Evolutionary conservation across 2,888 invertebrate species (phyloP).

Genomic region (Seira sanloemensis): DNA sequence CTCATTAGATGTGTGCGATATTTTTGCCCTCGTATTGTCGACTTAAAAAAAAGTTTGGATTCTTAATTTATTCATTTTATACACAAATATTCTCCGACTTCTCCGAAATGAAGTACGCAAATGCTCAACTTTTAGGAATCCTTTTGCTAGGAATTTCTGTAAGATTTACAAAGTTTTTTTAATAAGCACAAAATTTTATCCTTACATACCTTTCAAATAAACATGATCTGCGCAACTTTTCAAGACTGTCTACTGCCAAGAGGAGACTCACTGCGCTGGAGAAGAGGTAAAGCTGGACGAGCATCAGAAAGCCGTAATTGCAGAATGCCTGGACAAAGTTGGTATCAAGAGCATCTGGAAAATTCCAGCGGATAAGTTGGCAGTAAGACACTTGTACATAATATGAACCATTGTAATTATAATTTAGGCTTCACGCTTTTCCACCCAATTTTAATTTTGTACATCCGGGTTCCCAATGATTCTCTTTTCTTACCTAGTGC

Average conservation of each 20-base stretch:
- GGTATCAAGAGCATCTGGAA: conserved; percentile 69
- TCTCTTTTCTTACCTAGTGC: conserved; percentile 49
- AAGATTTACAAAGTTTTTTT: neutral
- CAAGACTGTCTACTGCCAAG: conserved; percentile 57
- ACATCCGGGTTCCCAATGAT: too few species aligned
- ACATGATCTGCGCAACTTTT: neutral
- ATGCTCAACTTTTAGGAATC: conserved; percentile 30
- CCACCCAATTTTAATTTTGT: too few species aligned
- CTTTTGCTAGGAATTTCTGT: conserved; percentile 40
- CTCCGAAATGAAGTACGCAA: conserved; percentile 22
- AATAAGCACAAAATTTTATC: neutral
- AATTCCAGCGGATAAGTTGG: conserved; percentile 65
- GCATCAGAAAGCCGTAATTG: conserved; percentile 64
- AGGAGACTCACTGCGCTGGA: conserved; percentile 66
- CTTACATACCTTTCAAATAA: neutral
- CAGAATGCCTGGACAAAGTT: conserved; percentile 59
- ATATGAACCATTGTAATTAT: neutral
- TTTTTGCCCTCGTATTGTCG: neutral
- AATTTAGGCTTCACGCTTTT: too few species aligned
- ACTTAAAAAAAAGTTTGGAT: neutral
- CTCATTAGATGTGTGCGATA: too few species aligned
- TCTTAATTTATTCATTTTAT: neutral
- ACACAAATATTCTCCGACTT: neutral
- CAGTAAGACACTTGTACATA: conserved; percentile 39
- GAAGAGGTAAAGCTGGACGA: conserved; percentile 61